Evolutionary conservation across 1,140 invertebrate genomes (phyloP), one percentile per base, ranked within the genome.

Genomic region (Drosophila sp.): DNA sequence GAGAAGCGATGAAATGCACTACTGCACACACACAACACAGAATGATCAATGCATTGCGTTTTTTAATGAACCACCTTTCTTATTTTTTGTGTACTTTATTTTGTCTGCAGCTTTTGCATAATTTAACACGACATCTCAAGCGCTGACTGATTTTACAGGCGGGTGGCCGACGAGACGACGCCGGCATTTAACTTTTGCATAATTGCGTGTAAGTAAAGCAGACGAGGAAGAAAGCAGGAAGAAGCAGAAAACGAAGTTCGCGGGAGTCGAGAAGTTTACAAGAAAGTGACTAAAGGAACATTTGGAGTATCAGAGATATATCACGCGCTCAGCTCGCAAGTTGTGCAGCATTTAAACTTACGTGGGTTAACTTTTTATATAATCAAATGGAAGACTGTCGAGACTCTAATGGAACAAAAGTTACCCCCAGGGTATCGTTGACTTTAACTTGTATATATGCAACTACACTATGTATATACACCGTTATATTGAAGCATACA

Each of bases 121-220:
- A 86, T 86, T 84, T 80, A 86, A 81, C 70, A 63, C 73, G 70
- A 75, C 66, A 71, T 57, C 54, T 61, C 50, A 69, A 81, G 63
- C 56, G 71, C 51, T 76, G 82, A 76, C 66, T 87, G 75, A 76
- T 79, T 84, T 84, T 86, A 77, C 71, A 77, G 46, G 43, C 72
- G 77, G 81, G 53, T 83, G 46, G 58, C 13, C 54, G 72, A 34
- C 81, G 56, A 80, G 73, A 76, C 29, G 53, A 25, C 50, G 53
- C 48, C 67, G 64, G 67, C 75, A 51, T 73, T 87, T 89, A 87
- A 87, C 78, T 87, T 89, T 76, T 82, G 82, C 79, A 87, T 89
- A 87, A 87, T 87, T 87, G 82, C 62, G 83, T 70, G 78, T 82
- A 89, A 82, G 67, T 73, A 87, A 66, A 65, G 64, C 69, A 63